Base-by-base conservation (phyloP, 2,113 vertebrate genomes). In the Burhinus bistriatus region DNA sequence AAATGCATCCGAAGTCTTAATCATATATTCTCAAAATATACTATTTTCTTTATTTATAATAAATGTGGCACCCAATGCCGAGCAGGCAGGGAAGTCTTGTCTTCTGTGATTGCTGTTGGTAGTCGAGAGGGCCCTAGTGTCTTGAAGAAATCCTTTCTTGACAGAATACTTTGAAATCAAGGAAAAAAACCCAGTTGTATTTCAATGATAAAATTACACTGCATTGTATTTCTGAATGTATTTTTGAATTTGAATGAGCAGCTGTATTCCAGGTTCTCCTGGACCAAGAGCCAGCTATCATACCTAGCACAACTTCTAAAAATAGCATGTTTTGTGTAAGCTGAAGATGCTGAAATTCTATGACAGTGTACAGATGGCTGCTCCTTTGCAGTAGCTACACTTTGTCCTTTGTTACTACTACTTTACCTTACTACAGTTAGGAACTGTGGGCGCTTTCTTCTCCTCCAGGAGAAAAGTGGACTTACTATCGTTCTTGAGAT, bases 1-100 rank as follows among this genome's bases (percentile, higher is more conserved):
- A 49, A 81, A 72, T 8, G 4, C 40, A 23, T 65, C 57, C 19
- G 0, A 4, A 79, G 27, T 10, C 59, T 55, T 22, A 9, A 21
- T 8, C 9, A 0, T 21, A 1, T 76, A 77, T 32, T 6, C 42
- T 40, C 17, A 58, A 78, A 25, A 23, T 11, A 7, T 4, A 0
- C 5, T 9, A 0, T 17, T 32, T 64, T 36, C 34, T 79, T 49
- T n/a, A 0, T 82, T 64, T 15, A 1, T n/a, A 13, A 15, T 18
- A 30, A 81, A 11, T 6, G n/a, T 26, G 23, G 15, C 25, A 20
- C 20, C 44, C 32, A 14, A 2, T 7, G 25, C 51, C 12, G 26
- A 52, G 54, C 57, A 55, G 76, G 26, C 52, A 72, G 44, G 47
- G 30, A 45, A 80, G 29, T 44, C 49, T 21, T 49, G 11, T 20